Evolutionary conservation across 2,888 invertebrate genomes (phyloP).

Genomic region (Syrista parreyssii): DNA sequence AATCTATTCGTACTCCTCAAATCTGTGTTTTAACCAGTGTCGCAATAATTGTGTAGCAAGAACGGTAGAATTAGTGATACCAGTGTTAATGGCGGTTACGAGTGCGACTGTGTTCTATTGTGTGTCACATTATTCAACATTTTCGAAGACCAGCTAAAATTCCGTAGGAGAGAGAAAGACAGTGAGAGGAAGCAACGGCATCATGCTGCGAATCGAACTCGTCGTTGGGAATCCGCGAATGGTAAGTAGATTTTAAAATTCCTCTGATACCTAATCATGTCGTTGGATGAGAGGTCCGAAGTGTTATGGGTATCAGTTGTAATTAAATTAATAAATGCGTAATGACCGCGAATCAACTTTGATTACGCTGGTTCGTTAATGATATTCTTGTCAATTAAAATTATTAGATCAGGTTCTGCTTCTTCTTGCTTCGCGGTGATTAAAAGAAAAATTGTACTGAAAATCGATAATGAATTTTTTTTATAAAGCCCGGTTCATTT

Average conservation of each 20-base stretch:
- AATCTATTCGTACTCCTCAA: no score
- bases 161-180: slow-evolving; percentile 5
- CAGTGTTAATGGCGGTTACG: not conserved
- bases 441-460: not conserved
- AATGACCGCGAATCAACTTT: not conserved
- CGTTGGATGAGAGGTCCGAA: not conserved
- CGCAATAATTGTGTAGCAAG: not conserved
- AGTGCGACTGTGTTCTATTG: not conserved
- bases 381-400: not conserved
- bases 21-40: not conserved
- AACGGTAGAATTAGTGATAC: not conserved
- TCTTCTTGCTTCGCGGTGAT: not conserved
- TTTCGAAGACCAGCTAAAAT: not conserved
- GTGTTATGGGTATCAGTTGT: not conserved
- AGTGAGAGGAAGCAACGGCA: slow-evolving; percentile 11
- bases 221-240: not conserved
- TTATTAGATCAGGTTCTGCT: not conserved
- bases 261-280: not conserved
- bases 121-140: not conserved
- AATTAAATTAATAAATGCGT: not conserved
- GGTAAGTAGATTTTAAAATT: not conserved
- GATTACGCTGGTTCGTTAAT: not conserved
- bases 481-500: not conserved
- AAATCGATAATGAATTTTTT: not conserved
- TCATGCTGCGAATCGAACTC: not conserved